Conservation (phyloP, 2,888 invertebrate genomes). For the Pantelozetes paolii region DNA sequence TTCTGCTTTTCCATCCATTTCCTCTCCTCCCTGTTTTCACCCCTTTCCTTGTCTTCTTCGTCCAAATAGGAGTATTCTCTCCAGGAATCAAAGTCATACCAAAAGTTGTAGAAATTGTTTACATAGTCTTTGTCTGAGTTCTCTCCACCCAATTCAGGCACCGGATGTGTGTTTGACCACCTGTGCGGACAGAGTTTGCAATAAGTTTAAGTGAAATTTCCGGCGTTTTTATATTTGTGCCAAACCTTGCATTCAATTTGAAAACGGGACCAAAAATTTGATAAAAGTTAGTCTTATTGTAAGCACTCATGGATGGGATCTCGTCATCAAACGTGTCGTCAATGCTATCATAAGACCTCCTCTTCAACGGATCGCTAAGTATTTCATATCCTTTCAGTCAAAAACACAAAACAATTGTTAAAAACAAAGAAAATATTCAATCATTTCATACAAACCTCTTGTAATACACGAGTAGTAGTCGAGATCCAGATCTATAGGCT, state of each 20-base stretch:
- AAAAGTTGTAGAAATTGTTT: conserved; percentile 91
- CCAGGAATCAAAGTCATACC: conserved; percentile 99
- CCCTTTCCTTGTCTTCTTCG: conserved; percentile 97
- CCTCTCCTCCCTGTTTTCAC: conserved; percentile 89
- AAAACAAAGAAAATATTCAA: no score
- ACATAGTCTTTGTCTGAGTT: conserved; percentile 75
- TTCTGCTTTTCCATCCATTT: conserved; percentile 99
- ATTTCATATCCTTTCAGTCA: conserved; percentile 73
- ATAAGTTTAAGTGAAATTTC: no score
- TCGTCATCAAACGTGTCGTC: conserved; percentile 89
- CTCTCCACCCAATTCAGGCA: conserved; percentile 75
- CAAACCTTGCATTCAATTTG: conserved; percentile 56
- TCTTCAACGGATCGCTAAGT: conserved; percentile 70
- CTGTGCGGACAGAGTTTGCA: conserved; percentile 58
- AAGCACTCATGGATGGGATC: conserved; percentile 66
- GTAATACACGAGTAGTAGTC: conserved; percentile 99
- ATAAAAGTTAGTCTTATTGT: conserved; percentile 71
- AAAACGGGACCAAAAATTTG: conserved; percentile 56
- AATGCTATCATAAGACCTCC: conserved; percentile 91
- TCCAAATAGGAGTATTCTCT: conserved; percentile 97
- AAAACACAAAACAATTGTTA: conserved; percentile 33
- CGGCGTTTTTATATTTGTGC: no score
- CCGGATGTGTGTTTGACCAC: conserved; percentile 84
- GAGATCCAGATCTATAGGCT: conserved; percentile 71
- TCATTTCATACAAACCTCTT: conserved; percentile 57